Evolutionary conservation across 2,113 vertebrate genomes (phyloP), one percentile per base, ranked within the genome.

Genomic region (Jacana jacana): DNA sequence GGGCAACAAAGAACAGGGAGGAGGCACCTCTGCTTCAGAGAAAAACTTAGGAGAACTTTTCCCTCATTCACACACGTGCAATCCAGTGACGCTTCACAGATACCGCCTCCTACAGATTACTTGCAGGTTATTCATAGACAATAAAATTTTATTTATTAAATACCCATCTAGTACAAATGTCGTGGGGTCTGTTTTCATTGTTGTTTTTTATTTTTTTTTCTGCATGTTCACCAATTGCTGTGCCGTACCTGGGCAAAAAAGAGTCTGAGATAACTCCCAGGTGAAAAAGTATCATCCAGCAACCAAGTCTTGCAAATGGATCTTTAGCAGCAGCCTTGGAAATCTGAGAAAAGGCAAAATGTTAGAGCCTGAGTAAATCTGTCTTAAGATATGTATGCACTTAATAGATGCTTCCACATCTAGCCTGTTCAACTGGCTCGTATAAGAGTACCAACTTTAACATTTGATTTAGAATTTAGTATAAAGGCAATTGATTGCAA

Each of bases 381-480:
- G 11, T 72, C 30, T 49, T 33, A 64, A 92, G 42, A 39, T 42
- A 37, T 2, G 9, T 39, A 27, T 80, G 86, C 88, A 51, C 60
- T 83, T 93, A 88, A 94, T 81, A 92, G 82, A 13, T 84, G 57
- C 10, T 81, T 95, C 48, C n/a, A 63, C 18, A 25, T 20, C 9
- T 0, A 31, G 12, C 75, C 37, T 55, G 39, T 84, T 89, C 61
- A 78, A 15, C 52, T 42, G 71, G n/a, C 19, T 89, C 55, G 24
- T 49, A 15, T 30, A 37, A 91, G 46, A 63, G 25, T 28, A 81
- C 48, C 25, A 86, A 40, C 39, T 76, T 91, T 35, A 84, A 65
- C 87, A 91, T 87, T 96, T 79, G 49, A 71, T 69, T 76, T 69
- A 76, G 52, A 91, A 79, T 87, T 85, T 79, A 85, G 76, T 91